Percentiles rank a stretch among this genome's conserved stretches.
Conservation (phyloP, 1,140 invertebrate genomes). For the Trachymyrmex septentrionalis region DNA sequence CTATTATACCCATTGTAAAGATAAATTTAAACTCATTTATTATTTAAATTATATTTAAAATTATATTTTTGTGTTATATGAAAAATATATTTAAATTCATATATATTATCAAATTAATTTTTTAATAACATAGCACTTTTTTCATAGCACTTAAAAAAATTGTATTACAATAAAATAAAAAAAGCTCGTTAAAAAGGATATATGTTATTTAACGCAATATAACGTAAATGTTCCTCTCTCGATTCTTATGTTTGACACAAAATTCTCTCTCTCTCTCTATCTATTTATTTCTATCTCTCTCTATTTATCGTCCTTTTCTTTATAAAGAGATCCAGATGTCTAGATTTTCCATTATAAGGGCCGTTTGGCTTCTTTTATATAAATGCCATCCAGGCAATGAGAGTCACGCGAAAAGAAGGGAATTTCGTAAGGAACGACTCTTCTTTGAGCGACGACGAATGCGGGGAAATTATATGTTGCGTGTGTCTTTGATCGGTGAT, state of each 20-base stretch:
- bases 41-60: too few species aligned
- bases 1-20: neutral
- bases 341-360: constrained; percentile 18
- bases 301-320: neutral
- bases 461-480: constrained; percentile 57
- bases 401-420: constrained; percentile 45
- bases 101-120: neutral
- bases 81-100: too few species aligned
- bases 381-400: constrained; percentile 29
- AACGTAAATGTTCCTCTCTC: neutral
- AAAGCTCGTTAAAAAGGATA: neutral
- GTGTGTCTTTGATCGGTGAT: constrained; percentile 57
- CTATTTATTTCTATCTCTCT: neutral
- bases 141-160: neutral
- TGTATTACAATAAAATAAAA: constrained; percentile 3
- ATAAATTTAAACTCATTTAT: neutral
- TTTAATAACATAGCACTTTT: neutral
- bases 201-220: neutral
- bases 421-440: constrained; percentile 29
- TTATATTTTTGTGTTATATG: too few species aligned
- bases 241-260: neutral
- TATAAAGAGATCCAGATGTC: constrained; percentile 26
- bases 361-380: constrained; percentile 25
- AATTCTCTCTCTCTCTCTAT: neutral
- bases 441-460: constrained; percentile 38